A percentile compares a stretch with the other conserved stretches of the same genome.
These are phyloP conservation scores for Rhinoderma darwinii DNA, from an alignment of 2,113 vertebrate species.

Conservation along the genomic window DNA sequence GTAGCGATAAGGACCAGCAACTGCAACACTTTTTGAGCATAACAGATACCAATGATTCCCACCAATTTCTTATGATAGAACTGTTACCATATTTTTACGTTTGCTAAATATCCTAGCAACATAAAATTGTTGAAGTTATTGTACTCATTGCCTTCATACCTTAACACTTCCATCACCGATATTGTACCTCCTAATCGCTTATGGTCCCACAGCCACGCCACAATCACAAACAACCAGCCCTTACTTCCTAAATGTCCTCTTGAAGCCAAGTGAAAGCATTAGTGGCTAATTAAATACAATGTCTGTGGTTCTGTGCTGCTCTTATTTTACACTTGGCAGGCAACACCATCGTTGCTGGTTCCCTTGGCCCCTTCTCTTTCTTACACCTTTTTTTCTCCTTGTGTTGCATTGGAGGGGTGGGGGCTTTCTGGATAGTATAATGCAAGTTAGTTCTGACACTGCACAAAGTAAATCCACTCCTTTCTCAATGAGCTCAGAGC, in stretches of 20 bases:
- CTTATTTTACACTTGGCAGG: conserved; percentile 58
- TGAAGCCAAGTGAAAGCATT: conserved; percentile 57
- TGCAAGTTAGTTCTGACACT: conserved; percentile 47
- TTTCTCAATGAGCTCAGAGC: conserved; percentile 56
- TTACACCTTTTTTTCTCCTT: conserved; percentile 53
- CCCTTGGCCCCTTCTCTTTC: conserved; percentile 50
- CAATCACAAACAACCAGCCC: conserved; percentile 48
- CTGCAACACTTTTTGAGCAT: background rate
- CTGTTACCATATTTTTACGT: background rate
- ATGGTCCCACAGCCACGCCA: conserved; percentile 33
- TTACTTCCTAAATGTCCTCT: conserved; percentile 44
- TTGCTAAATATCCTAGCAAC: background rate
- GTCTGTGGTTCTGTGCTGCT: conserved; percentile 43
- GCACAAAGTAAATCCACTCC: conserved; percentile 49
- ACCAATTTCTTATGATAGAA: background rate
- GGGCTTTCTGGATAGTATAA: conserved; percentile 49
- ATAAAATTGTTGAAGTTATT: background rate
- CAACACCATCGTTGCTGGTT: conserved; percentile 47
- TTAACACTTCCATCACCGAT: conserved; percentile 56
- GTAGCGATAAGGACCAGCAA: no score
- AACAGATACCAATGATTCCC: background rate
- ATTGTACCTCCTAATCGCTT: conserved; percentile 55
- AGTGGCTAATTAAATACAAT: conserved; percentile 58
- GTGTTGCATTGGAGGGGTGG: conserved; percentile 33
- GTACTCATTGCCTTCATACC: conserved; percentile 24